These are phyloP conservation scores for Cranoglanis bouderius DNA, from an alignment of 2,113 vertebrate species.

Conservation along the genomic window DNA sequence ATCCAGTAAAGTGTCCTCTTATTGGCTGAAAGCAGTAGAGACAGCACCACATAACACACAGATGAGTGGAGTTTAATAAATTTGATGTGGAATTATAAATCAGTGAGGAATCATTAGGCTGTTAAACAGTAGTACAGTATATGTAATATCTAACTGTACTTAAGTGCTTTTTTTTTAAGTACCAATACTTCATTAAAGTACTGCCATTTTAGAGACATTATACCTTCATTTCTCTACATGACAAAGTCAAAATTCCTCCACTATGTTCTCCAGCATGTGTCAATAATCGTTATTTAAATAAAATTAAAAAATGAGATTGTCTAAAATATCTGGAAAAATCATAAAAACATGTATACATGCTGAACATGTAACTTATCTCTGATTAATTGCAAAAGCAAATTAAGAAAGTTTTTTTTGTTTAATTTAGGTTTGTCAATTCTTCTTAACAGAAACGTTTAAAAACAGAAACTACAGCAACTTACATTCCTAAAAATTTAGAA, in stretches of 20 bases:
- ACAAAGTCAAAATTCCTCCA: neutral
- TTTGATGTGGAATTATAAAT: neutral
- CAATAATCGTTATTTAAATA: neutral
- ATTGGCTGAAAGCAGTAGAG: neutral
- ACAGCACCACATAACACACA: neutral
- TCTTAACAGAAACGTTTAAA: neutral
- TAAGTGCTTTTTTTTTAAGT: neutral
- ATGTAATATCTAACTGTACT: neutral
- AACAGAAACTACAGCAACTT: neutral
- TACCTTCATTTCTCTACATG: neutral
- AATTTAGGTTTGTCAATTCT: neutral
- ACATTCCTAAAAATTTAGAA: neutral
- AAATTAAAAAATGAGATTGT: neutral
- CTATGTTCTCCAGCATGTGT: neutral
- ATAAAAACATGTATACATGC: neutral
- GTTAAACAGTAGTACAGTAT: neutral
- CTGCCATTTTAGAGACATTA: neutral
- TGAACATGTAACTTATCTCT: neutral
- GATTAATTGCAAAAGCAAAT: neutral
- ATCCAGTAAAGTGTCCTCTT: neutral
- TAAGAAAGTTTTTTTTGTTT: neutral
- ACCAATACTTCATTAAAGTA: neutral
- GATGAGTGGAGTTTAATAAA: neutral
- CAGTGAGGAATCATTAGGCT: neutral
- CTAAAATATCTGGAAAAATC: neutral